Conservation (phyloP, 2,113 vertebrate genomes). For the Hippocampus zosterae region DNA sequence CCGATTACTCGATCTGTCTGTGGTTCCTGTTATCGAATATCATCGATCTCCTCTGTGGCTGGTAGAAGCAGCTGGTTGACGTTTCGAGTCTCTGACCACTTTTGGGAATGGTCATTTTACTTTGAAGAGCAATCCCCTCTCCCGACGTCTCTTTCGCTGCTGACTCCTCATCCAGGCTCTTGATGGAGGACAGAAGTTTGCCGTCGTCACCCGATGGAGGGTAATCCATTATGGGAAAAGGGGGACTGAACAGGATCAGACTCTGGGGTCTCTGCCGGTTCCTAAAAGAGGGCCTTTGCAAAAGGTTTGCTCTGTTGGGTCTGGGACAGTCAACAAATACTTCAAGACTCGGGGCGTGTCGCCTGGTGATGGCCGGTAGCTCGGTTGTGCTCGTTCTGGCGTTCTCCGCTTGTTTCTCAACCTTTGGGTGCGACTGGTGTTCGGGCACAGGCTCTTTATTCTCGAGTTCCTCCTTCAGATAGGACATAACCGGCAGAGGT, state of each 20-base stretch:
- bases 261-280: slow-evolving; percentile 93
- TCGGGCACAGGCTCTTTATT: slow-evolving; percentile 66
- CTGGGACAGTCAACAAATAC: slow-evolving; percentile 82
- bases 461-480: slow-evolving; percentile 78
- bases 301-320: slow-evolving; percentile 76
- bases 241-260: slow-evolving; percentile 94
- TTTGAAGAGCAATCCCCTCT: slow-evolving; percentile 79
- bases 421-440: slow-evolving; percentile 55
- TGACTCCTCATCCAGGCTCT: slow-evolving; percentile 77
- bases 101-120: slow-evolving; percentile 98
- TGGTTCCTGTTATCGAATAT: slow-evolving; percentile 91
- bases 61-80: slow-evolving; percentile 97
- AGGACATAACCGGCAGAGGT: slow-evolving; percentile 63
- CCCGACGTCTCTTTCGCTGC: slow-evolving; percentile 73
- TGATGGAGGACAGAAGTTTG: slow-evolving; percentile 84
- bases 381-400: slow-evolving; percentile 64
- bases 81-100: slow-evolving; percentile 97
- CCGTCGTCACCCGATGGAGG: slow-evolving; percentile 79
- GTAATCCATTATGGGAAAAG: slow-evolving; percentile 95
- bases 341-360: slow-evolving; percentile 80
- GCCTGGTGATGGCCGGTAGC: slow-evolving; percentile 76
- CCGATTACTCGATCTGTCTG: slow-evolving; percentile 84
- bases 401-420: slow-evolving; percentile 56
- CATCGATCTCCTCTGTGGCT: slow-evolving; percentile 94
- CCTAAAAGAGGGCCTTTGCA: slow-evolving; percentile 86